A percentile compares a stretch with the other conserved stretches of the same genome.
Evolutionary conservation across 2,888 invertebrate species (phyloP).

Genomic region (Microplitis manilae): DNA sequence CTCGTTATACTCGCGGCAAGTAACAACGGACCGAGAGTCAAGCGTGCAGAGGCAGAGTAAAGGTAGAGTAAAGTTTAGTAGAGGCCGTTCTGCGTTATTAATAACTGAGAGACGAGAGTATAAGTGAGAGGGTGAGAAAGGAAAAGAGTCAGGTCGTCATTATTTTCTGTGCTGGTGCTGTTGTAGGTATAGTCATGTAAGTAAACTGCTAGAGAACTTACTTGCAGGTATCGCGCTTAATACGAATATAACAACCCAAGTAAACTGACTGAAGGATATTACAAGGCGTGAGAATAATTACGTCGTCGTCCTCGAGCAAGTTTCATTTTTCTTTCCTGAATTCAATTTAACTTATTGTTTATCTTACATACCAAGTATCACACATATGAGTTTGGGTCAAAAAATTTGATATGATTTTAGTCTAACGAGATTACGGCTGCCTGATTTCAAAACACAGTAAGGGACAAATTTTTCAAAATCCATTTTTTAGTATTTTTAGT

Average conservation of each 20-base stretch:
- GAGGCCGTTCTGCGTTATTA: constrained; percentile 48
- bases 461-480: no score
- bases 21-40: constrained; percentile 43
- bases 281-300: constrained; percentile 42
- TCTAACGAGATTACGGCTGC: no score
- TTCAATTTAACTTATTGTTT: background rate
- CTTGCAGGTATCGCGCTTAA: constrained; percentile 40
- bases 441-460: no score
- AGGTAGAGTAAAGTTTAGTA: background rate
- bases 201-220: constrained; percentile 25
- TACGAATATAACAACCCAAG: constrained; percentile 34
- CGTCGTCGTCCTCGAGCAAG: constrained; percentile 35
- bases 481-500: no score
- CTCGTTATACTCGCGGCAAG: constrained; percentile 51
- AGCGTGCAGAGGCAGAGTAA: constrained; percentile 42
- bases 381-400: no score
- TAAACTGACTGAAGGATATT: constrained; percentile 28
- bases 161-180: constrained; percentile 43
- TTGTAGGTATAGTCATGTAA: constrained; percentile 23
- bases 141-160: constrained; percentile 51
- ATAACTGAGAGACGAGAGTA: constrained; percentile 39
- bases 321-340: background rate
- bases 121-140: background rate
- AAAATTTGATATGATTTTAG: no score
- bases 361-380: no score